These are phyloP conservation scores for Lithophane leautieri DNA, from an alignment of 2,888 invertebrate species.

Conservation along the genomic window DNA sequence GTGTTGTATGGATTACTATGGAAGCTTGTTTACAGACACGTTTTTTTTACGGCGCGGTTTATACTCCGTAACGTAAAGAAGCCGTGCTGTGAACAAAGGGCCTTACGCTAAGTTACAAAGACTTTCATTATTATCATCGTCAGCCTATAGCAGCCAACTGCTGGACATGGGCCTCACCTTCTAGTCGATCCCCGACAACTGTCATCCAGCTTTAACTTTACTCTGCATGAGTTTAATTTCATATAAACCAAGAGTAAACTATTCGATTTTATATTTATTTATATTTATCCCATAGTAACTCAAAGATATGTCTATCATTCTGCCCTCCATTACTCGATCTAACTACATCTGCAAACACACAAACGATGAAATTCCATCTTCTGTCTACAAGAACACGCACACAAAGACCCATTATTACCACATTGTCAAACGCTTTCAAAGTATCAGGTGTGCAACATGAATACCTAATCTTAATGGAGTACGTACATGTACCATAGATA, in stretches of 20 bases:
- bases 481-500: conserved; percentile 80
- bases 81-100: no score
- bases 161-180: no score
- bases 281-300: background rate
- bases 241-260: background rate
- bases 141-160: no score
- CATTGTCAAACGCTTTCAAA: conserved; percentile 80
- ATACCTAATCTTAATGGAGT: conserved; percentile 89
- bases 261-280: background rate
- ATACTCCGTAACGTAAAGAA: no score
- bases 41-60: no score
- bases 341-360: conserved; percentile 20
- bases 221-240: background rate
- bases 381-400: conserved; percentile 38
- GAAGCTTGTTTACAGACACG: no score
- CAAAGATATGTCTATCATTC: background rate
- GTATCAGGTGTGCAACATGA: conserved; percentile 88
- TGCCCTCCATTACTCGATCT: conserved; percentile 2
- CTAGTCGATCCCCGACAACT: no score
- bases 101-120: no score
- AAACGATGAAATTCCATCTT: conserved; percentile 48
- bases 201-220: no score
- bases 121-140: no score
- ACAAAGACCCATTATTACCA: conserved; percentile 55
- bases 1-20: no score